Evolutionary conservation across 2,113 vertebrate species (phyloP), one percentile per base, ranked within the genome.

Genomic region (Heptranchias perlo): DNA sequence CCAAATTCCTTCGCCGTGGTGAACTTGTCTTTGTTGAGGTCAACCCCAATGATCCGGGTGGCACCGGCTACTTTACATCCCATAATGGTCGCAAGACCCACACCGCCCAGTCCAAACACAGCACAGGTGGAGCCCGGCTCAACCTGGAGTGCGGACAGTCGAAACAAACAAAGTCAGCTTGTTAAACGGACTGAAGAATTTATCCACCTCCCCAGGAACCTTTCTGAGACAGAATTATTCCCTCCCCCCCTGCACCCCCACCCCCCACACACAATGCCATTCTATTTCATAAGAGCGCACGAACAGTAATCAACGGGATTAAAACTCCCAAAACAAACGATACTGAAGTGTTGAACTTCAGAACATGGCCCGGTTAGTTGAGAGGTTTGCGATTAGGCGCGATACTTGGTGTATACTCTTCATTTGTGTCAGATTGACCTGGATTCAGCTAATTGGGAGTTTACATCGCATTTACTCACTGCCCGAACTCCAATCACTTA

Each of bases 61-160:
- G 98, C 98, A 87, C 98, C 98, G 25, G 98, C 98, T 96, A 97
- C 96, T 97, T 98, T 98, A 96, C 98, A 98, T 97, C 98, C 98
- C 98, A 98, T 98, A 96, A 98, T 97, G 47, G 96, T 97, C 0
- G 98, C 98, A 96, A 98, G 62, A 35, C 98, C 98, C 76, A 98
- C 98, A 96, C 97, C 98, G 95, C 98, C 98, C 82, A 98, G 97
- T 96, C 98, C 98, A 96, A 98, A 98, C 76, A 98, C 28, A 0
- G 98, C 98, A 96, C 98, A 98, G 0, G 97, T 98, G 96, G 98
- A 98, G 67, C 98, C 98, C 52, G 97, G 97, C 47, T 98, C 98
- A 96, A 98, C 98, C 98, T 98, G 47, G 61, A 1, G 3, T 87
- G 52, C 47, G 18, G 44, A 95, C 10, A 4, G 95, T n/a, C n/a